Evolutionary conservation across 1,140 invertebrate species (phyloP), one percentile per base, ranked within the genome.

Genomic region (Diachasma alloeum): DNA sequence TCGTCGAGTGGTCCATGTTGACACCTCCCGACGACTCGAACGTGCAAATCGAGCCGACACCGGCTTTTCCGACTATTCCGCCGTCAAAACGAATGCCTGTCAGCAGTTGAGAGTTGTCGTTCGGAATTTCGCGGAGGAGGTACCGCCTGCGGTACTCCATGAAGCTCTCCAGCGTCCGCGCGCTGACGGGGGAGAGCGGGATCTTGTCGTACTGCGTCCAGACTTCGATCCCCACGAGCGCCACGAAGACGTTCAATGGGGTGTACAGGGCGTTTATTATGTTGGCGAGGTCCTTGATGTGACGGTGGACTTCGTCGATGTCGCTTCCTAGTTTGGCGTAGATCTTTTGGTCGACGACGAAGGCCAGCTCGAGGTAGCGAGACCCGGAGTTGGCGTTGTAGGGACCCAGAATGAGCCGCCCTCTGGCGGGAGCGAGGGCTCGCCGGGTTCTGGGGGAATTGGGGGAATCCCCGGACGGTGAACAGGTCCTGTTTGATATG

Each of bases 41-140:
- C 0, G 98, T 99, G 88, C 98, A 99, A 82, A 99, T 99, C 5
- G 97, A 97, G 4, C 97, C 97, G 88, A 99, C 99, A 22, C 98
- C 91, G 0, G 98, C 98, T 90, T 99, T 99, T 0, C 98, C 98
- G 5, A 98, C 96, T 0, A 99, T 96, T 9, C 96, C 96, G 67
- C 94, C 93, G 42, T 94, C 93, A 90, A 99, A 98, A 80, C 92
- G 92, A 72, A 94, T 92, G 81, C 94, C 94, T 95, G 97, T 99
- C 71, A 99, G 91, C 44, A 99, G 90, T 88, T 99, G 98, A 63
- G 98, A 97, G 90, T 99, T 99, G 85, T 99, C 98, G 87, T 99
- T 98, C 0, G 96, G 96, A 90, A 97, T 95, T 15, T 94, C 91
- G 74, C 93, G 92, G 31, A 97, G 92, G n/a, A 99, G 91, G 73